These are phyloP conservation scores for mouse (Mus musculus) DNA, from an alignment of 2,113 vertebrate genomes.

Conservation along the genomic window DNA sequence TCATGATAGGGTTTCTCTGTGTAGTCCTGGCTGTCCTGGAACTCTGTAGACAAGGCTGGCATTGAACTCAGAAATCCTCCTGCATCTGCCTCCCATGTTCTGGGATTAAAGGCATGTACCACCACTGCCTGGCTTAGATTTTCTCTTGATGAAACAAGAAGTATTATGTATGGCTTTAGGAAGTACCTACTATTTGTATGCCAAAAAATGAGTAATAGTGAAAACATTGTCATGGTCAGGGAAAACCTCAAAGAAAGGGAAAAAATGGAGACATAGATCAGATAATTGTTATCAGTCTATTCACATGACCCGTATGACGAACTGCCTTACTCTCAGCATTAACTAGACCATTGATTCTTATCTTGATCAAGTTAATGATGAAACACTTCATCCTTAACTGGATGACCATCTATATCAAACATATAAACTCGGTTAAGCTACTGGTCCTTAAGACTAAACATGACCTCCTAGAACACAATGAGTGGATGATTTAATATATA, in stretches of 20 bases:
- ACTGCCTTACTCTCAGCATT: background rate
- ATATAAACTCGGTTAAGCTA: background rate
- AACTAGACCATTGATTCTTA: background rate
- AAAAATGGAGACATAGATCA: background rate
- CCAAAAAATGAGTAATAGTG: accelerated
- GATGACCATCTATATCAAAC: background rate
- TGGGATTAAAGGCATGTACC: too few relatives aligned
- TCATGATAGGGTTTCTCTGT: too few relatives aligned
- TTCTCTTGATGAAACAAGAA: background rate
- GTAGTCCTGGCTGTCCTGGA: too few relatives aligned
- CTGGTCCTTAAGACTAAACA: background rate
- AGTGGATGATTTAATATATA: background rate
- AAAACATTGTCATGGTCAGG: background rate
- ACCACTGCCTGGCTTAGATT: too few relatives aligned
- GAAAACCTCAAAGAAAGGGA: background rate
- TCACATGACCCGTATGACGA: background rate
- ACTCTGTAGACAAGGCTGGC: too few relatives aligned
- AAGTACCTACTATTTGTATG: background rate
- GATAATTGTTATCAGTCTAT: background rate
- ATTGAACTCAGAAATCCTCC: too few relatives aligned
- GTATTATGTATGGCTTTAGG: background rate
- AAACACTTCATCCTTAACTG: background rate
- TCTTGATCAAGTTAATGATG: background rate
- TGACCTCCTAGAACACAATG: background rate
- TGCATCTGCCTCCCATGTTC: too few relatives aligned